Evolutionary conservation across 2,113 vertebrate genomes (phyloP).

Genomic region (Caranx melampygus): DNA sequence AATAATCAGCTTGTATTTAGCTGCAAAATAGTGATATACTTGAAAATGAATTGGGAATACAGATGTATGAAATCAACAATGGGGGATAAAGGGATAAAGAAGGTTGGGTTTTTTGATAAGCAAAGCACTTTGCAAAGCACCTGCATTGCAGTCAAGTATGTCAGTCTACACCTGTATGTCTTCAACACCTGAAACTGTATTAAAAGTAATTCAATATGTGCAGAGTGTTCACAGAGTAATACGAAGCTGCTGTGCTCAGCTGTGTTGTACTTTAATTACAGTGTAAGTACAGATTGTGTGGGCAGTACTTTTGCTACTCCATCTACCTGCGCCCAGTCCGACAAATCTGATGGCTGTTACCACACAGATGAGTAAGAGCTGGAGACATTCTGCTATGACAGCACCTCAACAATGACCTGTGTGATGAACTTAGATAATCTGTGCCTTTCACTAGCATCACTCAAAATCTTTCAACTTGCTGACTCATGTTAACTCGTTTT

Average conservation of each 20-base stretch:
- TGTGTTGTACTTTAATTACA: background rate
- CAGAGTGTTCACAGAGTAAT: slow-evolving; percentile 33
- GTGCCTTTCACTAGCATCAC: background rate
- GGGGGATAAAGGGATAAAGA: background rate
- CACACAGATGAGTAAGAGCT: background rate
- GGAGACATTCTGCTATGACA: too few species aligned
- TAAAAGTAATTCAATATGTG: slow-evolving; percentile 6
- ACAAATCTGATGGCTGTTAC: background rate
- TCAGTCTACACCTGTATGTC: background rate
- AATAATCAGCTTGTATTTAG: too few species aligned
- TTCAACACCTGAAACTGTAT: slow-evolving; percentile 19
- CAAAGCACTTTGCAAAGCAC: background rate
- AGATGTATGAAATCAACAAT: fast-evolving
- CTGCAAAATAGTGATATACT: background rate
- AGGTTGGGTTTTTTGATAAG: background rate
- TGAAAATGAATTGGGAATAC: background rate
- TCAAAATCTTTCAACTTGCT: background rate
- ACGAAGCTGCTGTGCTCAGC: background rate
- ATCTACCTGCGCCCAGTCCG: background rate
- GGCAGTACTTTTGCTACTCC: background rate
- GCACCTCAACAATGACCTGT: background rate
- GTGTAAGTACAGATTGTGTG: background rate
- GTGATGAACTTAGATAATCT: background rate
- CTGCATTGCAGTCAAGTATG: background rate
- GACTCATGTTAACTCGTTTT: too few species aligned